These are phyloP conservation scores for Odiellus spinosus DNA, from an alignment of 2,888 invertebrate genomes.

Conservation along the genomic window DNA sequence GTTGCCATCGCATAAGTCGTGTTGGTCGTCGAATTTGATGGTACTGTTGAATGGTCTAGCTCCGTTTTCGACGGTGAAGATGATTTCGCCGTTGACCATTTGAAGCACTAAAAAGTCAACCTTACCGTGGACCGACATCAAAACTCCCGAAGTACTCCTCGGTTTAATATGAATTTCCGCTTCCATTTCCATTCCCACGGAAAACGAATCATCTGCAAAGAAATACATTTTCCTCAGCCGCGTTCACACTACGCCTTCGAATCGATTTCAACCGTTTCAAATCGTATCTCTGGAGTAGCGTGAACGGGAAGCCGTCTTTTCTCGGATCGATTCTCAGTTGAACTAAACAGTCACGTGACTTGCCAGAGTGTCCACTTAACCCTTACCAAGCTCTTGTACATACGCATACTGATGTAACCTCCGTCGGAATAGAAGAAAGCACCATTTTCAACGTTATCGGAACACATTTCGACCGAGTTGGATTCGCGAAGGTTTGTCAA, in stretches of 20 bases:
- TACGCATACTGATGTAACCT: constrained; percentile 46
- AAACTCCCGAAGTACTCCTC: constrained; percentile 60
- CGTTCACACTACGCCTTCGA: no score
- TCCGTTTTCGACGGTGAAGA: constrained; percentile 66
- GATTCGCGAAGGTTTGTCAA: constrained; percentile 39
- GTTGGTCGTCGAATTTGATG: constrained; percentile 45
- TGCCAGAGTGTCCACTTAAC: not conserved
- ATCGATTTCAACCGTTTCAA: no score
- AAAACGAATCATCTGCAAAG: constrained; percentile 50
- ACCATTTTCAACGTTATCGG: constrained; percentile 58
- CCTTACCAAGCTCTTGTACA: constrained; percentile 20
- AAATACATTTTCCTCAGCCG: constrained; percentile 1
- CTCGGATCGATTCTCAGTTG: no score
- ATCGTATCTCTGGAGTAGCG: no score
- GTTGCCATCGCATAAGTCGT: constrained; percentile 73
- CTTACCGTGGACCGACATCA: constrained; percentile 68
- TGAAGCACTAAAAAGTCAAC: constrained; percentile 73
- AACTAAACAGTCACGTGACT: no score
- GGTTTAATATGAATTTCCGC: constrained; percentile 75
- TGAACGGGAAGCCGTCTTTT: no score
- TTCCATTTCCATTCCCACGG: constrained; percentile 58
- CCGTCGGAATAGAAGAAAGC: constrained; percentile 65
- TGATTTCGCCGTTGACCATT: constrained; percentile 66
- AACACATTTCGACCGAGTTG: constrained; percentile 57
- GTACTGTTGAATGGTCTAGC: constrained; percentile 59